These are phyloP conservation scores for Apeltes quadracus DNA, from an alignment of 2,113 vertebrate genomes.

Conservation along the genomic window DNA sequence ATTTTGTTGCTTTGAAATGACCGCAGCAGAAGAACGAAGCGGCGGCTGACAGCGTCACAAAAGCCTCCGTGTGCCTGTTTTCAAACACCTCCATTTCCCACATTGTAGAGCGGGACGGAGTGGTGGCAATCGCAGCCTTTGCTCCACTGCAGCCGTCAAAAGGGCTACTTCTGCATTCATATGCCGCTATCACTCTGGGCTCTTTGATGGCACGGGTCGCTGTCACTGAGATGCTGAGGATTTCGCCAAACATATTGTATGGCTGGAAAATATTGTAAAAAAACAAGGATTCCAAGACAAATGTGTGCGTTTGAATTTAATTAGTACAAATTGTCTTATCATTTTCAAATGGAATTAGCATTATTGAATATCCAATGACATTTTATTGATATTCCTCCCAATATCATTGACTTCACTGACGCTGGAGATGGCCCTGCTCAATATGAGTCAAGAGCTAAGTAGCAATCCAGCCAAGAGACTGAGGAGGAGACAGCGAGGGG, in stretches of 20 bases:
- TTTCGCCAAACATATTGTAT: slow-evolving; percentile 34
- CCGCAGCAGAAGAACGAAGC: slow-evolving; percentile 37
- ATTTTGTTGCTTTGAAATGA: slow-evolving; percentile 62
- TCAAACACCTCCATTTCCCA: slow-evolving; percentile 75
- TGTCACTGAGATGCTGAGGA: slow-evolving; percentile 47
- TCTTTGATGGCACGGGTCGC: slow-evolving; percentile 68
- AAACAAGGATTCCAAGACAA: background rate
- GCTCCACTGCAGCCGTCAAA: slow-evolving; percentile 45
- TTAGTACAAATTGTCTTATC: slow-evolving; percentile 53
- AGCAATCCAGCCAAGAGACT: slow-evolving; percentile 59
- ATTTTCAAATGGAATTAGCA: slow-evolving; percentile 58
- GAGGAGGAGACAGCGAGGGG: slow-evolving; percentile 18
- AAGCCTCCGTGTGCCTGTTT: slow-evolving; percentile 63
- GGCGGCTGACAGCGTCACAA: slow-evolving; percentile 44
- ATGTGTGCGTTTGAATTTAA: slow-evolving; percentile 15
- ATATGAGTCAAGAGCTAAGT: slow-evolving; percentile 49
- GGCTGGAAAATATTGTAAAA: slow-evolving; percentile 18
- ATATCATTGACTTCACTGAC: slow-evolving; percentile 51
- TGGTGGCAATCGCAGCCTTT: slow-evolving; percentile 59
- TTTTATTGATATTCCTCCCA: slow-evolving; percentile 43
- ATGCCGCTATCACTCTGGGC: slow-evolving; percentile 44
- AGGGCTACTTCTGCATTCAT: slow-evolving; percentile 61
- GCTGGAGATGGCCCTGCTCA: slow-evolving; percentile 36
- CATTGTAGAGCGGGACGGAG: slow-evolving; percentile 69
- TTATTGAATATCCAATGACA: slow-evolving; percentile 53